These are phyloP conservation scores for Dipus sagitta DNA, from an alignment of 2,797 vertebrate species.

Conservation along the genomic window DNA sequence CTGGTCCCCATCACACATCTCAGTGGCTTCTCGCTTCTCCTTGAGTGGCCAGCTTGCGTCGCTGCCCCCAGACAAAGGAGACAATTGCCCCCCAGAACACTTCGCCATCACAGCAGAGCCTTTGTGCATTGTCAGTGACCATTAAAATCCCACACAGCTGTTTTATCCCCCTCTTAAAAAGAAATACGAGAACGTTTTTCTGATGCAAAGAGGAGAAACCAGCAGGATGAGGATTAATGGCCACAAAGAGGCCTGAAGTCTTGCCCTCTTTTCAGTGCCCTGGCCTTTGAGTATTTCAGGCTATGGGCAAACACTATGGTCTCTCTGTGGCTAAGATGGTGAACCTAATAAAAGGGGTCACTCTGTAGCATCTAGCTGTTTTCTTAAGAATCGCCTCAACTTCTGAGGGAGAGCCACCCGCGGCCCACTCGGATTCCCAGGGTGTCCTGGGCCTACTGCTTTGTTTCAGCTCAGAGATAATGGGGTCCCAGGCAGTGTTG, in stretches of 20 bases:
- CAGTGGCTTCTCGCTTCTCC: constrained; percentile 81
- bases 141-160: constrained; percentile 94
- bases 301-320: constrained; percentile 93
- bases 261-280: constrained; percentile 94
- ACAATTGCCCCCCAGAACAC: constrained; percentile 93
- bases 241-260: constrained; percentile 96
- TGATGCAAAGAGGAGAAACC: constrained; percentile 93
- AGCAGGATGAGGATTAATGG: constrained; percentile 92
- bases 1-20: constrained; percentile 77
- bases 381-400: constrained; percentile 91
- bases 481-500: constrained; percentile 87
- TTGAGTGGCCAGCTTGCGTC: constrained; percentile 90
- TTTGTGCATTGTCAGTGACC: constrained; percentile 95
- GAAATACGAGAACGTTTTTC: constrained; percentile 95
- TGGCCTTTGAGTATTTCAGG: constrained; percentile 94
- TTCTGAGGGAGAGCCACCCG: constrained; percentile 91
- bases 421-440: constrained; percentile 93
- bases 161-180: constrained; percentile 87
- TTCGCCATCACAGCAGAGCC: constrained; percentile 91
- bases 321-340: constrained; percentile 94
- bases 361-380: constrained; percentile 92
- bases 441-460: constrained; percentile 91
- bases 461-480: constrained; percentile 90
- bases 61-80: constrained; percentile 90
- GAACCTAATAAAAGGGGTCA: constrained; percentile 98